Percentiles rank a stretch among this genome's conserved stretches.
phyloP scores from a whole-genome alignment of 2,113 vertebrate species.

The Conger conger region DNA sequence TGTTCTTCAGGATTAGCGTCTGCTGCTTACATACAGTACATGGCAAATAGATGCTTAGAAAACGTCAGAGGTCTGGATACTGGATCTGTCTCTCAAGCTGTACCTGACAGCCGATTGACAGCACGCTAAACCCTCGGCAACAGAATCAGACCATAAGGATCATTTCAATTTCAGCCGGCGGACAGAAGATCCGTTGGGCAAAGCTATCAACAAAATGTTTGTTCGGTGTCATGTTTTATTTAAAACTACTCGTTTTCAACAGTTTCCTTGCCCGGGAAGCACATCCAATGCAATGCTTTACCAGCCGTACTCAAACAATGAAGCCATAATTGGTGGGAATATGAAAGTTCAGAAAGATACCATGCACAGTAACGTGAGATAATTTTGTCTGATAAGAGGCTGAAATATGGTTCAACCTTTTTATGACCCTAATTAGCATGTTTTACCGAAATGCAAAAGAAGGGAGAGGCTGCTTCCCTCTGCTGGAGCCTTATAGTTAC shows the following conservation, averaged over 20 bases:
- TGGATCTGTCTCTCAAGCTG: neutral
- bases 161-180: neutral
- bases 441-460: constrained; percentile 4
- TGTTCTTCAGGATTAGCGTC: neutral
- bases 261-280: neutral
- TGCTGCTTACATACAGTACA: neutral
- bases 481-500: constrained; percentile 60
- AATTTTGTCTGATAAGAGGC: neutral
- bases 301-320: neutral
- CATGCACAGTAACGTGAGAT: neutral
- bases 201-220: neutral
- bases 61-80: neutral
- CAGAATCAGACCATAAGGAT: neutral
- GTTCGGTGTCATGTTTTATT: neutral
- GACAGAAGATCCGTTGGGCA: neutral
- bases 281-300: neutral
- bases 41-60: neutral
- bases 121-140: neutral
- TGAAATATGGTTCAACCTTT: neutral
- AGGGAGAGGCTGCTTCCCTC: constrained; percentile 52
- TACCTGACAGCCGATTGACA: neutral
- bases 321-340: neutral
- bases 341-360: neutral
- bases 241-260: neutral
- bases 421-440: neutral